Evolutionary conservation across 1,140 invertebrate species (phyloP).

Genomic region (Macrobrachium rosenbergii): DNA sequence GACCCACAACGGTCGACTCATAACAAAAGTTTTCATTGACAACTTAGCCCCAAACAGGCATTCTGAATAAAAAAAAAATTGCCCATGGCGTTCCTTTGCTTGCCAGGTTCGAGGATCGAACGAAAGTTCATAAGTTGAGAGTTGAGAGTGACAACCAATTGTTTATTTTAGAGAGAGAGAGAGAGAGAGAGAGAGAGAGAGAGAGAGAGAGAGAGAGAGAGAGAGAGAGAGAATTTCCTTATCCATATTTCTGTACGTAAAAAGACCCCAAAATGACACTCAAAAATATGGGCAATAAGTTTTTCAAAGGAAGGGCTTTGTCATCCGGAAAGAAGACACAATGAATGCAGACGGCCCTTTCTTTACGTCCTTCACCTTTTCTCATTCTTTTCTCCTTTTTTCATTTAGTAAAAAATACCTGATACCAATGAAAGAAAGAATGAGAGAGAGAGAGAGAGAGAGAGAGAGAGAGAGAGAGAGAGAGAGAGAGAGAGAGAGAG

Average conservation of each 20-base stretch:
- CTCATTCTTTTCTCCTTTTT: background rate
- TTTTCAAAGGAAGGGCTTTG: no score
- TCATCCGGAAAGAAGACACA: background rate
- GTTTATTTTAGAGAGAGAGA: no score
- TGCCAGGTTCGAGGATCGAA: background rate
- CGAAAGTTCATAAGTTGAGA: background rate
- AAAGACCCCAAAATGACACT: no score
- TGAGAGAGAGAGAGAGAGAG: slow-evolving; percentile 16
- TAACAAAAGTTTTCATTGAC: no score
- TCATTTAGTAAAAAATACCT: background rate
- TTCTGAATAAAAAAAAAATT: no score
- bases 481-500: slow-evolving; percentile 23
- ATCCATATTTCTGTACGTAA: no score
- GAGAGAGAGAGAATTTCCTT: slow-evolving; percentile 15
- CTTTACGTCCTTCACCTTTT: background rate
- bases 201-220: slow-evolving; percentile 27
- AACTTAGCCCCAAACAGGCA: no score
- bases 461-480: slow-evolving; percentile 11
- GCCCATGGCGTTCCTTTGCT: no score
- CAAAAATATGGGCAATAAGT: background rate
- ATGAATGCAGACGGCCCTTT: background rate
- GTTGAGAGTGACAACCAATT: background rate
- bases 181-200: slow-evolving; percentile 38
- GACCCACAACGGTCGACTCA: no score
- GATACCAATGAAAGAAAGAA: slow-evolving; percentile 19